Evolutionary conservation across 2,888 invertebrate genomes (phyloP).

Genomic region (Notodonta ziczac): DNA sequence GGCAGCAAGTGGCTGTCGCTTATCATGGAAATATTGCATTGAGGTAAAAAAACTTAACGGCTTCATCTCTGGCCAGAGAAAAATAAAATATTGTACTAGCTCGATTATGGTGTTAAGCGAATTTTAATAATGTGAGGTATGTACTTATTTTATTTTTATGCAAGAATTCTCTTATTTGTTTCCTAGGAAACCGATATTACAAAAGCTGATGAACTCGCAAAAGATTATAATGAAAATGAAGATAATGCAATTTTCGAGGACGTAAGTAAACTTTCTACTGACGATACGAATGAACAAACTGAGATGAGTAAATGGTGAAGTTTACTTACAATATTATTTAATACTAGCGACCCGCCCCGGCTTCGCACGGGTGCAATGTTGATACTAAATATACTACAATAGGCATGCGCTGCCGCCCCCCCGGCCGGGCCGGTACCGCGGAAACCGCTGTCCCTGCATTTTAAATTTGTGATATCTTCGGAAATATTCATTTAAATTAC

Average conservation of each 20-base stretch:
- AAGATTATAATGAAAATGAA: neutral
- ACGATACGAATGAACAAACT: neutral
- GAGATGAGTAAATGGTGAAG: neutral
- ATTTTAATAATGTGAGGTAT: no score
- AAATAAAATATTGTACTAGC: neutral
- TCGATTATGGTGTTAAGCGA: no score
- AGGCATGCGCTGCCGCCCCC: no score
- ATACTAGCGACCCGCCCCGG: no score
- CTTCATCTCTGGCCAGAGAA: neutral
- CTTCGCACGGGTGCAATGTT: no score
- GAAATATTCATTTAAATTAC: no score
- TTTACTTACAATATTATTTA: neutral
- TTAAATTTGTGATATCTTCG: no score
- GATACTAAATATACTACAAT: no score
- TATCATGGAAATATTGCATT: neutral
- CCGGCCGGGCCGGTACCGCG: no score
- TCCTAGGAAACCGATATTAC: neutral
- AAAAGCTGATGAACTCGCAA: neutral
- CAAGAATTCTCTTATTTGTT: no score
- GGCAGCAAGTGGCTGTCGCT: slow-evolving; percentile 13
- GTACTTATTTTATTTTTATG: no score
- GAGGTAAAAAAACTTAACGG: neutral
- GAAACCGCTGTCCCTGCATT: no score
- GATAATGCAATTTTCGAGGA: neutral
- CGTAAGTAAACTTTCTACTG: neutral